These are phyloP conservation scores for Protobothrops mucrosquamatus DNA, from an alignment of 2,113 vertebrate genomes.

Conservation along the genomic window DNA sequence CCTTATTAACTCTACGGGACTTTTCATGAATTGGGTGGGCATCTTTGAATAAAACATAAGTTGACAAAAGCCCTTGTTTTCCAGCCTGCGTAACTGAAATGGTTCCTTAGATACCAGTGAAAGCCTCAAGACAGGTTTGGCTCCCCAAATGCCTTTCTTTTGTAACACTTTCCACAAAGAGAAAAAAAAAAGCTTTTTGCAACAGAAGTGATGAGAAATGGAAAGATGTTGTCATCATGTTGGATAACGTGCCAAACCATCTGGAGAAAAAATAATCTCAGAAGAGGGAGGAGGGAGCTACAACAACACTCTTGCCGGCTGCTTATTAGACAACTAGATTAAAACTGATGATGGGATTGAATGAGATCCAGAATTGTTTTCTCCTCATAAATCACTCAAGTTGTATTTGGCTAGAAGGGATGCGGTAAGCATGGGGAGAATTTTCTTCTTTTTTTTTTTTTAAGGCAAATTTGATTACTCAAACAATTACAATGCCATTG, in stretches of 20 bases:
- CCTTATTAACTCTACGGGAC: constrained; percentile 56
- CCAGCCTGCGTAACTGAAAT: constrained; percentile 60
- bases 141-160: constrained; percentile 43
- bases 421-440: constrained; percentile 48
- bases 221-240: constrained; percentile 52
- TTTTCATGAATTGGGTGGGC: constrained; percentile 64
- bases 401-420: constrained; percentile 56
- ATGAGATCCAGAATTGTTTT: constrained; percentile 62
- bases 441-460: constrained; percentile 34
- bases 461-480: constrained; percentile 56
- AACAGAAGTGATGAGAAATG: constrained; percentile 50
- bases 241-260: constrained; percentile 54
- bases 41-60: constrained; percentile 70
- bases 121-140: constrained; percentile 62
- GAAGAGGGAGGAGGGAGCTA: constrained; percentile 15
- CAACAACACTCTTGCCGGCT: constrained; percentile 50
- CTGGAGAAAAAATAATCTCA: constrained; percentile 26
- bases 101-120: constrained; percentile 72
- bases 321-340: constrained; percentile 66
- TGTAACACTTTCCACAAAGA: constrained; percentile 49
- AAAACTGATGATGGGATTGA: constrained; percentile 66
- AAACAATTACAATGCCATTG: constrained; percentile 61
- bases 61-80: constrained; percentile 56
- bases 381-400: constrained; percentile 64
- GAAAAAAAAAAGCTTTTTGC: constrained; percentile 46